Evolutionary conservation across 2,797 vertebrate species (phyloP), one percentile per base, ranked within the genome.

Genomic region (Onychomys arenicola): DNA sequence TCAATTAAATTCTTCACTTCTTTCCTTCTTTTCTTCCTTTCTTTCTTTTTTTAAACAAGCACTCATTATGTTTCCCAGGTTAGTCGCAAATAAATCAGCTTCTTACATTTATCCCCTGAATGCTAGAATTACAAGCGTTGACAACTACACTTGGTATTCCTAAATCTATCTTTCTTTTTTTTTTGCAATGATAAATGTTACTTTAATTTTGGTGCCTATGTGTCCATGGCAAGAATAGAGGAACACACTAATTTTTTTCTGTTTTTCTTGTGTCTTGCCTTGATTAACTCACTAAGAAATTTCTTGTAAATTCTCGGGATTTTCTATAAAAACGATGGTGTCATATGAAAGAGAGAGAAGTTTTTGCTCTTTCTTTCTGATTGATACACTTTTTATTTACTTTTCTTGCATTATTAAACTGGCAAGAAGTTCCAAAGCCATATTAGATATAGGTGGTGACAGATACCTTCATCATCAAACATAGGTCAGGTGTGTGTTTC

Each of bases 281-380:
- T 91, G 19, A 32, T 94, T 43, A 81, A 67, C 43, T 75, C 80
- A 57, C 6, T 88, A 85, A n/a, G 32, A 80, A 27, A 69, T 25
- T 40, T 61, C 73, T 34, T 89, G 5, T 34, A 89, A 23, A 78
- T 86, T 77, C 46, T 91, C 78, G 12, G 23, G n/a, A 82, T 75
- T 94, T 75, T 86, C 67, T 86, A 17, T 19, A 57, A 57, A 89
- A 32, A 61, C 6, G 80, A 71, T 34, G 8, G 17, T 65, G 32
- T 82, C 19, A 37, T 13, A 9, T 71, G 25, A 9, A 90, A 76
- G 59, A 21, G 23, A 19, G 73, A n/a, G 49, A 2, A n/a, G 6
- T 78, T 89, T 67, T 69, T 13, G 43, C 80, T 93, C 43, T 89
- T 75, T 25, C 13, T 92, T 80, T 93, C 67, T 90, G 17, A 27